These are phyloP conservation scores for Ariopsis seemanni DNA, from an alignment of 2,113 vertebrate species.

Conservation along the genomic window DNA sequence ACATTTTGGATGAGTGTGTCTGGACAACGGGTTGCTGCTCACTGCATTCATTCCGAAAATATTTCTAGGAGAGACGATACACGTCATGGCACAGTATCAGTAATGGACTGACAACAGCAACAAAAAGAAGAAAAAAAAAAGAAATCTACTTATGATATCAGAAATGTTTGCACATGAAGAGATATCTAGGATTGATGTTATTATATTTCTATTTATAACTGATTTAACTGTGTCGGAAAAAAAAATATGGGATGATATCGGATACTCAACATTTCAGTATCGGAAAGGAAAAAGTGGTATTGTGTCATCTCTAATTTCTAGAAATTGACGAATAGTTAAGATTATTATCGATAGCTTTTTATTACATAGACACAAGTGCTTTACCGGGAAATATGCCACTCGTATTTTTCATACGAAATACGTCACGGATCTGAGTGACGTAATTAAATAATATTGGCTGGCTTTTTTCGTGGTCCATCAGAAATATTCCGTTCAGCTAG, in stretches of 20 bases:
- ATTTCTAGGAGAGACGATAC: neutral
- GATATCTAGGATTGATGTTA: neutral
- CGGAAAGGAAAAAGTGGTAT: neutral
- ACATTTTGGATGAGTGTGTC: neutral
- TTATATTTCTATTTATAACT: no score
- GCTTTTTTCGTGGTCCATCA: no score
- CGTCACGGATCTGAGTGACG: no score
- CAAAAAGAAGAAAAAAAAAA: neutral
- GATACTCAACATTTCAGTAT: neutral
- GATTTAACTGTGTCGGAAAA: neutral
- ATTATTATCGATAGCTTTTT: no score
- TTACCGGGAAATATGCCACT: no score
- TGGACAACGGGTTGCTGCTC: neutral
- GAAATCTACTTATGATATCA: no score
- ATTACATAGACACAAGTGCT: no score
- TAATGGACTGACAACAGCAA: neutral
- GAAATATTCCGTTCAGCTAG: no score
- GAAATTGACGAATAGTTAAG: neutral
- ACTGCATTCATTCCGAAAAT: neutral
- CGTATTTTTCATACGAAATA: no score
- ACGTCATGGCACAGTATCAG: neutral
- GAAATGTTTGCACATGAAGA: neutral
- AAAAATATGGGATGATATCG: neutral
- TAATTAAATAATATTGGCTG: no score
- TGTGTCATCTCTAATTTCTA: neutral